Percentiles rank a stretch among this genome's conserved stretches.
Conservation (phyloP, 2,888 invertebrate genomes). For the Gryllus longicercus region DNA sequence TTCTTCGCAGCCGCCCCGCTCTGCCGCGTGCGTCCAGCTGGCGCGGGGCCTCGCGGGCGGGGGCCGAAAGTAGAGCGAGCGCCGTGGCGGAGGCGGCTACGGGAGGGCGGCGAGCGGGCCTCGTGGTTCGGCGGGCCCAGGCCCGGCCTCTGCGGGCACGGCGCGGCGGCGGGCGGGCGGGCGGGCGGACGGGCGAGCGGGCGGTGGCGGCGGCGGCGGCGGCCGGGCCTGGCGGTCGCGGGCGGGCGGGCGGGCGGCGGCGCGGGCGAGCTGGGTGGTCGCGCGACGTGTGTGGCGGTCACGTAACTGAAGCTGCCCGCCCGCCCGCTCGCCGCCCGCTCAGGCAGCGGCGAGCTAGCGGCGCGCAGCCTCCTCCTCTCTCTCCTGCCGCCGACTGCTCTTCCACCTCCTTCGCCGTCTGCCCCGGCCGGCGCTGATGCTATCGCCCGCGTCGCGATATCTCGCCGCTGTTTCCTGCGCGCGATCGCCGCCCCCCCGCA, state of each 20-base stretch:
- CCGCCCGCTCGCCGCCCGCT: conserved; percentile 9
- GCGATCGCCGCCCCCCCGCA: too few relatives aligned
- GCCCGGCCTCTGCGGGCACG: background rate
- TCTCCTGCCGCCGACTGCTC: background rate
- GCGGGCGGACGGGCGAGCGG: conserved; percentile 18
- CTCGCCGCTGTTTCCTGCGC: too few relatives aligned
- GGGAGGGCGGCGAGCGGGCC: background rate
- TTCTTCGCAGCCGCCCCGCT: background rate
- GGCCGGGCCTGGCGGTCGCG: conserved; percentile 11
- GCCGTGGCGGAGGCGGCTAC: background rate
- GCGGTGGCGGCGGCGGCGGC: conserved; percentile 8
- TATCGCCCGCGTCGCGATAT: too few relatives aligned
- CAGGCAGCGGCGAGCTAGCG: conserved; percentile 1
- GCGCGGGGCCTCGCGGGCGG: background rate
- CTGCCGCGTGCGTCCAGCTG: background rate
- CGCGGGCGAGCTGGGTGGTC: conserved; percentile 33
- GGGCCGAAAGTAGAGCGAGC: background rate
- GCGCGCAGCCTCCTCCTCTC: background rate
- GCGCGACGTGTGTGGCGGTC: conserved; percentile 32
- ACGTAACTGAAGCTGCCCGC: conserved; percentile 19
- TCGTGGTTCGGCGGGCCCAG: background rate
- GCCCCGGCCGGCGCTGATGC: too few relatives aligned
- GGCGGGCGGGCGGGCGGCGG: conserved; percentile 20
- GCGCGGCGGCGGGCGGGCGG: conserved; percentile 6
- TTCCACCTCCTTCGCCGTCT: too few relatives aligned